Base-by-base conservation (phyloP, 2,888 invertebrate genomes). In the Sarcophaga caerulescens region DNA sequence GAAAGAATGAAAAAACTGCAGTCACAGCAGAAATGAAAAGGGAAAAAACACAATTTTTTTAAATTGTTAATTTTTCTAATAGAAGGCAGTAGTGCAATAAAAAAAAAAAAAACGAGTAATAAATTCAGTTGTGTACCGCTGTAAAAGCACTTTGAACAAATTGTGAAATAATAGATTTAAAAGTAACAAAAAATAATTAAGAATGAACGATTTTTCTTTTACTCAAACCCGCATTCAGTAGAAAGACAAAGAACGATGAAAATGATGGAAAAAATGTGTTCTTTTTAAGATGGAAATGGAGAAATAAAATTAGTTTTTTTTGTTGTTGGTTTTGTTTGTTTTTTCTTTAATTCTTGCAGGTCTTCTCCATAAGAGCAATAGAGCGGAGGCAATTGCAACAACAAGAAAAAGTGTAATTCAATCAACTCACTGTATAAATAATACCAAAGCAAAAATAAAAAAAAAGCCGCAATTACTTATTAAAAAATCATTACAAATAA, bases 341-440 rank as follows among this genome's bases (percentile, higher is more conserved):
- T n/a, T 71, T 59, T 73, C 44, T 59, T 17, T 70, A 65, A 79
- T 73, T 71, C 25, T 79, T 84, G 47, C 75, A 84, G 79, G 84
- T 80, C 79, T 79, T 78, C 68, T 70, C 59, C 47, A 19, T 62
- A 44, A 47, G 78, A 73, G 69, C 14, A 52, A 25, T 52, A 44
- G 57, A 76, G 63, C 69, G 19, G 57, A 69, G 44, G 19, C 57
- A 81, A 11, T 57, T 35, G 60, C 1, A 60, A 60, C 14, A 73
- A 78, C 10, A 74, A 76, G 10, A 11, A 17, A 77, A 70, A 80
- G 75, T 80, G 65, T 79, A 69, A 84, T 84, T 35, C 60, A 60
- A 66, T 59, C 70, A 75, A 75, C 47, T 25, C 45, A 25, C 11
- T 59, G 52, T 68, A 78, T 78, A 62, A 52, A 52, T 52, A 79